Conservation (phyloP, 1,140 invertebrate species). For the Diuraphis noxia region DNA sequence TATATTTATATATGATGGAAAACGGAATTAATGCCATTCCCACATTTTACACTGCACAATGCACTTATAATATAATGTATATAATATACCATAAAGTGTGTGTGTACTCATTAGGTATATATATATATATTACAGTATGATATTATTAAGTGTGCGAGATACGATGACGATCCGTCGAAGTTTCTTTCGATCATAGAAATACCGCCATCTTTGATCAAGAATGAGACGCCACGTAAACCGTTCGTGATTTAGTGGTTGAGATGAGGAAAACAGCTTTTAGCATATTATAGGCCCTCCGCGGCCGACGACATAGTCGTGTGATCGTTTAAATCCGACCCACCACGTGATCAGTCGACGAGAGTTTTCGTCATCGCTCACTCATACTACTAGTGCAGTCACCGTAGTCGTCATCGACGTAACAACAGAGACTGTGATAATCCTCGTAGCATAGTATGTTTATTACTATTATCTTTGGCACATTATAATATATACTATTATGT, state of each 20-base stretch:
- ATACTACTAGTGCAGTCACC: no score
- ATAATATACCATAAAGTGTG: not conserved
- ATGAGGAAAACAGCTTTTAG: not conserved
- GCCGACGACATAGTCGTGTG: not conserved
- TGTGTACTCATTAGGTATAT: not conserved
- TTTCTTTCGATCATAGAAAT: slow-evolving; percentile 1
- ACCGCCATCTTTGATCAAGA: not conserved
- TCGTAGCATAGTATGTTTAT: not conserved
- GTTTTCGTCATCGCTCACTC: not conserved
- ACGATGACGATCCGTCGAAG: not conserved
- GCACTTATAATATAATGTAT: not conserved
- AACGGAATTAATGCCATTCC: not conserved
- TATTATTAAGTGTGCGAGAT: not conserved
- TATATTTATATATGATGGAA: not conserved
- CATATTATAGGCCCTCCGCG: not conserved
- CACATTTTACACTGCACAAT: not conserved
- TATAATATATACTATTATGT: not conserved
- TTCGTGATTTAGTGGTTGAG: not conserved
- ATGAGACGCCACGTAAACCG: not conserved
- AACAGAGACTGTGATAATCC: not conserved
- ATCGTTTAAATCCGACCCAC: not conserved
- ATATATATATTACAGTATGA: not conserved
- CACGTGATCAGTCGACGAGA: not conserved
- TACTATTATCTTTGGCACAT: slow-evolving; percentile 22
- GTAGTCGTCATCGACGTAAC: not conserved